Percentiles rank a stretch among this genome's conserved stretches.
These are phyloP conservation scores for Carettochelys insculpta DNA, from an alignment of 2,113 vertebrate genomes.

Conservation along the genomic window DNA sequence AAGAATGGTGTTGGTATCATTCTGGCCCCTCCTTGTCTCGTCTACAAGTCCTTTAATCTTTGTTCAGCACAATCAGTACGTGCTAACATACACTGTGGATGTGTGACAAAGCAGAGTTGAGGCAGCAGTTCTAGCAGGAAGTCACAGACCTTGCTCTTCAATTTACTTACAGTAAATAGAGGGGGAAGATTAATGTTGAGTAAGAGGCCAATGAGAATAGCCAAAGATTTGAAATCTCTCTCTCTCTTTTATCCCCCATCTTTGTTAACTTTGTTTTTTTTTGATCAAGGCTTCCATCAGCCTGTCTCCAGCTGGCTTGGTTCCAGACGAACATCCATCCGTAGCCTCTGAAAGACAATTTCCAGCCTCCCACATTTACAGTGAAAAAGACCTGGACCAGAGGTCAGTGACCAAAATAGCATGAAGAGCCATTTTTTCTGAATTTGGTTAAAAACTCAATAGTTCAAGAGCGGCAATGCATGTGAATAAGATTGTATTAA, in stretches of 20 bases:
- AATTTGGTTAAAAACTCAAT: too few relatives aligned
- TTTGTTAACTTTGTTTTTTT: neutral
- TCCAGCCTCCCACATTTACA: neutral
- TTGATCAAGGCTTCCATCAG: neutral
- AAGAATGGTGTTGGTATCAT: neutral
- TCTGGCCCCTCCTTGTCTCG: neutral
- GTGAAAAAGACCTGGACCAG: neutral
- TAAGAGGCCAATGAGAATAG: neutral
- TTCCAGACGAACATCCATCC: neutral
- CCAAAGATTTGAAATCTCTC: neutral
- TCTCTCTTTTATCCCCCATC: neutral
- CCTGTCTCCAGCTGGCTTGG: neutral
- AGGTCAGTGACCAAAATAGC: too few relatives aligned
- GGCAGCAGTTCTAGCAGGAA: constrained; percentile 28
- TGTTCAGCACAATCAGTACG: neutral
- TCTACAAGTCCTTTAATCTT: neutral
- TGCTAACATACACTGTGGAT: neutral
- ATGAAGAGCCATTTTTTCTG: too few relatives aligned
- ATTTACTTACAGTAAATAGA: neutral
- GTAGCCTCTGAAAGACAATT: neutral
- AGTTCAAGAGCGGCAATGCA: too few relatives aligned
- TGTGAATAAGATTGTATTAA: too few relatives aligned
- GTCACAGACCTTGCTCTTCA: neutral
- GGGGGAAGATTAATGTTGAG: neutral
- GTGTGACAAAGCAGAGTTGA: constrained; percentile 21